These are phyloP conservation scores for Notolepis coatsorum DNA, from an alignment of 2,797 vertebrate species.

Conservation along the genomic window DNA sequence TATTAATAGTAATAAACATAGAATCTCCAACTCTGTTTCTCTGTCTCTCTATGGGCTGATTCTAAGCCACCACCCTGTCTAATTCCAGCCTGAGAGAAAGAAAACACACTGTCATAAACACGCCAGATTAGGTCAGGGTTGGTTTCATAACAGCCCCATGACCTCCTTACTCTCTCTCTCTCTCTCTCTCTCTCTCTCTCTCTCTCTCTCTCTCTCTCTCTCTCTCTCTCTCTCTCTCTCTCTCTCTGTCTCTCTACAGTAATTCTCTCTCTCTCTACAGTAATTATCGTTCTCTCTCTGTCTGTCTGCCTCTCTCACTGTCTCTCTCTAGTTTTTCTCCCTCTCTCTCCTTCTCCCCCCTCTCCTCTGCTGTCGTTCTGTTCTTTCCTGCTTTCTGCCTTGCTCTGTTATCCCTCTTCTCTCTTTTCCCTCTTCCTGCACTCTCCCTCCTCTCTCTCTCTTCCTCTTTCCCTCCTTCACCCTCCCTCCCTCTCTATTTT, in stretches of 20 bases:
- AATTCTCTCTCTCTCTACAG: slow-evolving; percentile 7
- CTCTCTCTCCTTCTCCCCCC: background rate
- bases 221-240: slow-evolving; percentile 19
- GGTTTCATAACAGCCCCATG: slow-evolving; percentile 81
- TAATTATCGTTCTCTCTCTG: background rate
- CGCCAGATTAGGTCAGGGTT: slow-evolving; percentile 81
- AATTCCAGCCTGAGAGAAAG: slow-evolving; percentile 75
- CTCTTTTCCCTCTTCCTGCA: slow-evolving; percentile 31
- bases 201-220: slow-evolving; percentile 22
- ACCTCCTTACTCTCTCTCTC: slow-evolving; percentile 67
- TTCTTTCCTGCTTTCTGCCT: slow-evolving; percentile 3
- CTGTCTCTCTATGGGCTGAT: slow-evolving; percentile 59
- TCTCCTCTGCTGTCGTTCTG: slow-evolving; percentile 27
- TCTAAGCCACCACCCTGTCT: slow-evolving; percentile 73
- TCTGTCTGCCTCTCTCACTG: slow-evolving; percentile 3
- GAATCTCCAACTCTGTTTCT: no score
- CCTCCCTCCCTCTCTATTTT: slow-evolving; percentile 38
- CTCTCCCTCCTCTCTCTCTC: slow-evolving; percentile 18
- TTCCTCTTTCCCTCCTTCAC: slow-evolving; percentile 30
- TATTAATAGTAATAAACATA: no score
- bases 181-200: background rate
- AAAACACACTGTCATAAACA: slow-evolving; percentile 72
- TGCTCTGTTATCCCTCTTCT: background rate
- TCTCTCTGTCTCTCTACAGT: slow-evolving; percentile 9
- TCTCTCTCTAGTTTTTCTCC: background rate